phyloP scores from a whole-genome alignment of 1,140 invertebrate genomes.

The Drosophila bocki region DNA sequence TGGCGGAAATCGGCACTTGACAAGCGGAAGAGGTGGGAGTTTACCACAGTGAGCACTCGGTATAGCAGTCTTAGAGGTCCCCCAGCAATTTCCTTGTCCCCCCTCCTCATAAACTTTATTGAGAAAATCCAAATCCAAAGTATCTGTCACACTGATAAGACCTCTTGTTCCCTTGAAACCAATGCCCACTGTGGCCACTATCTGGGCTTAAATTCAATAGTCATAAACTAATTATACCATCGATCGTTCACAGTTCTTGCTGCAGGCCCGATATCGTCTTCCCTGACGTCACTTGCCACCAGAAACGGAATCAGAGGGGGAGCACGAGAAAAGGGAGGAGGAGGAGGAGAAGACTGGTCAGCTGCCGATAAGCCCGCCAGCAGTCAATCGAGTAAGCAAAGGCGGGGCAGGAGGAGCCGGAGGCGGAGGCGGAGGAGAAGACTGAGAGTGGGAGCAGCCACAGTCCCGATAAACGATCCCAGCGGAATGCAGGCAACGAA shows the following conservation, averaged over 20 bases:
- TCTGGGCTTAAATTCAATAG: slow-evolving; percentile 30
- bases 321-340: not conserved
- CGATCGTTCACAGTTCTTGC: slow-evolving; percentile 9
- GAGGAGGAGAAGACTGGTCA: slow-evolving; percentile 12
- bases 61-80: not conserved
- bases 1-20: slow-evolving; percentile 44
- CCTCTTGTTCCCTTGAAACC: not conserved
- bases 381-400: slow-evolving; percentile 10
- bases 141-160: not conserved
- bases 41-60: slow-evolving; percentile 26
- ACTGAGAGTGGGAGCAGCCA: not conserved
- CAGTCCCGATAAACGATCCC: slow-evolving; percentile 22
- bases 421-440: not conserved
- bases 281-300: slow-evolving; percentile 49
- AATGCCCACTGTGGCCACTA: slow-evolving; percentile 12
- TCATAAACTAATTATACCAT: slow-evolving; percentile 50
- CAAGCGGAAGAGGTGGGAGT: slow-evolving; percentile 37
- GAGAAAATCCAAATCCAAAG: not conserved
- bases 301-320: too few species aligned
- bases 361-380: slow-evolving; percentile 49
- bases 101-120: not conserved
- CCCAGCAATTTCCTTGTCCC: not conserved
- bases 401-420: too few species aligned
- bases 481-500: slow-evolving; percentile 27
- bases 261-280: slow-evolving; percentile 3